Base-by-base conservation (phyloP, 2,888 invertebrate genomes). In the Pristionchus mayeri region DNA sequence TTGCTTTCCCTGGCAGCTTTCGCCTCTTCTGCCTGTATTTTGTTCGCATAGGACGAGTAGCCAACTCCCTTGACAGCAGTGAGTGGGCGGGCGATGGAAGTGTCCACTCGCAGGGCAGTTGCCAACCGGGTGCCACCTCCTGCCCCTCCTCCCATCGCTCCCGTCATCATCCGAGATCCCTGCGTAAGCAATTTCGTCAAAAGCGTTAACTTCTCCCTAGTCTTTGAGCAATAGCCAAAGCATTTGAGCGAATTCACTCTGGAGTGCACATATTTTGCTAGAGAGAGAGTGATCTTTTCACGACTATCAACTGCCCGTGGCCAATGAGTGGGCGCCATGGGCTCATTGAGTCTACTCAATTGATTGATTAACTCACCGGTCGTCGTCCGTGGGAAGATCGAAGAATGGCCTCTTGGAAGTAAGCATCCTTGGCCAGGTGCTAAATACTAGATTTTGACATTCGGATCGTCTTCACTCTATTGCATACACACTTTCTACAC, bases 61-160 rank as follows among this genome's bases (percentile, higher is more conserved):
- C 99, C 99, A 40, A 97, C 98, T 13, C 97, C 98, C 85, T 97
- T 95, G 57, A 98, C 97, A 2, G 98, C 98, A 3, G 99, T 99
- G 95, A 98, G 97, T 0, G 99, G 98, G 85, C 99, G 92, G 34
- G 11, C 2, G 9, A 50, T 78, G 44, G 78, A 50, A 30, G 44
- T 27, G 24, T 78, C 78, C 9, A 50, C 30, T n/a, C 57, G 54
- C 24, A 86, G 40, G 87, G 85, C n/a, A 88, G 90, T 37, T 91
- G 16, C 57, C 57, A 54, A 37, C 16, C 80, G 80, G 4, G n/a
- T n/a, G n/a, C n/a, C n/a, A n/a, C n/a, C n/a, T n/a, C n/a, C n/a
- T n/a, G n/a, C n/a, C n/a, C n/a, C n/a, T n/a, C n/a, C n/a, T n/a
- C n/a, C n/a, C n/a, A 16, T 37, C 3, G 21, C 16, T 34, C 54